Conservation (phyloP, 2,113 vertebrate genomes). For the Perca schrenkii region DNA sequence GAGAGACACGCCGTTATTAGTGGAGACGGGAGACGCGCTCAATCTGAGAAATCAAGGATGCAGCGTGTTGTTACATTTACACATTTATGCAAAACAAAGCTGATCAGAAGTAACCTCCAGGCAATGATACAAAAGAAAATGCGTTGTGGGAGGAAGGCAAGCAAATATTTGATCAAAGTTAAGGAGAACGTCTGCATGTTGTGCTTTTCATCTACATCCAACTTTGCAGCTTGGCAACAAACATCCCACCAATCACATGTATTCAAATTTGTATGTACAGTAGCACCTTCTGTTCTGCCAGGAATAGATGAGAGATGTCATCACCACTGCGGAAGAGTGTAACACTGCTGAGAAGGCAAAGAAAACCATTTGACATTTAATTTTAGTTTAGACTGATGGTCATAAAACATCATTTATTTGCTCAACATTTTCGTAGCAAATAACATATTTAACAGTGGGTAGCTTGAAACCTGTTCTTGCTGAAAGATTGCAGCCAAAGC, state of each 20-base stretch:
- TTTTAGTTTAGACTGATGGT: constrained; percentile 38
- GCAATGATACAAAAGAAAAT: constrained; percentile 54
- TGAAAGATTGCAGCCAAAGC: neutral
- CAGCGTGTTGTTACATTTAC: constrained; percentile 43
- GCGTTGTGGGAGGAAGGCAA: constrained; percentile 45
- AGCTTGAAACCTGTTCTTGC: constrained; percentile 18
- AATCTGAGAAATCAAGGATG: constrained; percentile 68
- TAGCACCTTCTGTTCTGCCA: constrained; percentile 16
- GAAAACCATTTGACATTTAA: constrained; percentile 20
- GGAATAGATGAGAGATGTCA: constrained; percentile 31
- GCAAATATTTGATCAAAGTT: constrained; percentile 73
- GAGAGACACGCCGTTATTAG: constrained; percentile 41
- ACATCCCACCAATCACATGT: constrained; percentile 47
- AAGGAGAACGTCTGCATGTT: constrained; percentile 28
- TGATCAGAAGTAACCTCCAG: constrained; percentile 65
- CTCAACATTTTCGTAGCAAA: constrained; percentile 29
- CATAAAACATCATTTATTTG: constrained; percentile 26
- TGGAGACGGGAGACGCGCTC: constrained; percentile 44
- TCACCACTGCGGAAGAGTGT: neutral
- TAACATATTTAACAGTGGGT: constrained; percentile 11
- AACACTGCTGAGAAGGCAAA: constrained; percentile 34
- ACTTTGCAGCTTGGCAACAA: constrained; percentile 42
- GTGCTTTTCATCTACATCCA: constrained; percentile 47
- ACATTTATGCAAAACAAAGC: constrained; percentile 69
- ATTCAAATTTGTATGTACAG: constrained; percentile 26